phyloP scores from a whole-genome alignment of 2,888 invertebrate genomes.

The Gastracanthus pulcherrimus region DNA sequence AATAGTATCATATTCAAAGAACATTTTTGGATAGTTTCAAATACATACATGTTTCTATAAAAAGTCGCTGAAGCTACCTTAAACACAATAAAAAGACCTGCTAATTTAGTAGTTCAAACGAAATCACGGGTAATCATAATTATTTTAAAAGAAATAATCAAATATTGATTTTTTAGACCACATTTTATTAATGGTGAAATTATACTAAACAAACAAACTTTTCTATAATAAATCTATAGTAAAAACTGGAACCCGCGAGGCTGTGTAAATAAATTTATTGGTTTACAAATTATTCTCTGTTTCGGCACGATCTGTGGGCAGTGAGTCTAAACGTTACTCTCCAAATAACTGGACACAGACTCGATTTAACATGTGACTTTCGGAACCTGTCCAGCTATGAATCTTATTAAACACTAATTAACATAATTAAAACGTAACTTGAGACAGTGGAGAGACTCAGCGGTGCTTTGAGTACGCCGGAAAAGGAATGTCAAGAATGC shows the following conservation, averaged over 20 bases:
- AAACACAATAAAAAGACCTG: no score
- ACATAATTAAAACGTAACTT: slow-evolving; percentile 67
- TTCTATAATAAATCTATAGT: neutral
- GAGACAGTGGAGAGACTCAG: slow-evolving; percentile 12
- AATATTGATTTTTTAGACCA: no score
- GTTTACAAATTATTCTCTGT: slow-evolving; percentile 18
- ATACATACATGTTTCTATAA: no score
- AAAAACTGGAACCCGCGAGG: neutral
- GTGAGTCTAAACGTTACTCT: neutral
- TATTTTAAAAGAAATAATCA: no score
- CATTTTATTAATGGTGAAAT: neutral
- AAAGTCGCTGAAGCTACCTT: no score
- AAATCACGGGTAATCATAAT: no score
- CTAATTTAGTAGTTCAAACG: no score
- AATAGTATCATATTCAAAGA: no score
- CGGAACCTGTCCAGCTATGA: slow-evolving; percentile 64
- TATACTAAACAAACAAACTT: neutral
- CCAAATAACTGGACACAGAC: slow-evolving; percentile 33
- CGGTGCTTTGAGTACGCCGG: neutral
- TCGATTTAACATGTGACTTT: slow-evolving; percentile 51
- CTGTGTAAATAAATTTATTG: slow-evolving; percentile 7
- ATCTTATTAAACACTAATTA: slow-evolving; percentile 64
- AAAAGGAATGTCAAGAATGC: slow-evolving; percentile 18
- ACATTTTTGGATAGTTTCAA: no score
- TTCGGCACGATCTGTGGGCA: neutral